Conservation (phyloP, 2,888 invertebrate genomes). For the Acrocera orbiculus region DNA sequence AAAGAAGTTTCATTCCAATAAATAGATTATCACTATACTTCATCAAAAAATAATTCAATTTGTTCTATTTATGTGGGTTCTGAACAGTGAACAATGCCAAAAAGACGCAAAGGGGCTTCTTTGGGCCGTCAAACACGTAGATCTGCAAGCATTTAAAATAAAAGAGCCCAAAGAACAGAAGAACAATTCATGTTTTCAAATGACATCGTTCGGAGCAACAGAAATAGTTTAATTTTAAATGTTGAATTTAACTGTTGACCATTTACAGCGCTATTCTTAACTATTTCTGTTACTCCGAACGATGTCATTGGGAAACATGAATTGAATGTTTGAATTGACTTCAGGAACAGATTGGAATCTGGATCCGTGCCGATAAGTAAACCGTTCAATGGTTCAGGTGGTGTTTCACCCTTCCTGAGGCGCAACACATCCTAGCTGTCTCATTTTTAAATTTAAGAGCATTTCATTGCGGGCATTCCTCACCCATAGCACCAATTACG, state of each 20-base stretch:
- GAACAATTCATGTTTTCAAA: too few relatives aligned
- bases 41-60: too few relatives aligned
- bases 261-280: constrained; percentile 1
- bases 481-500: not conserved
- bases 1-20: too few relatives aligned
- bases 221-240: too few relatives aligned
- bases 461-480: constrained; percentile 12
- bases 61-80: too few relatives aligned
- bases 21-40: too few relatives aligned
- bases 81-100: too few relatives aligned
- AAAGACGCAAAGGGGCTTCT: too few relatives aligned
- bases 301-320: constrained; percentile 16
- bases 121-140: too few relatives aligned
- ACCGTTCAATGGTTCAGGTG: constrained; percentile 15
- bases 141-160: too few relatives aligned
- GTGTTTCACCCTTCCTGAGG: constrained; percentile 15
- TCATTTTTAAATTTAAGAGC: constrained; percentile 16
- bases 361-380: constrained; percentile 14
- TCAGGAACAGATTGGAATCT: constrained; percentile 15
- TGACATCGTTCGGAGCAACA: too few relatives aligned
- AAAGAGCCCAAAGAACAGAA: too few relatives aligned
- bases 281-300: constrained; percentile 13
- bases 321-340: constrained; percentile 15
- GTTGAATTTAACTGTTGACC: constrained; percentile 11
- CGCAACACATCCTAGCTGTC: constrained; percentile 13